Evolutionary conservation across 2,113 vertebrate species (phyloP), one percentile per base, ranked within the genome.

Genomic region (Tupaia tana): DNA sequence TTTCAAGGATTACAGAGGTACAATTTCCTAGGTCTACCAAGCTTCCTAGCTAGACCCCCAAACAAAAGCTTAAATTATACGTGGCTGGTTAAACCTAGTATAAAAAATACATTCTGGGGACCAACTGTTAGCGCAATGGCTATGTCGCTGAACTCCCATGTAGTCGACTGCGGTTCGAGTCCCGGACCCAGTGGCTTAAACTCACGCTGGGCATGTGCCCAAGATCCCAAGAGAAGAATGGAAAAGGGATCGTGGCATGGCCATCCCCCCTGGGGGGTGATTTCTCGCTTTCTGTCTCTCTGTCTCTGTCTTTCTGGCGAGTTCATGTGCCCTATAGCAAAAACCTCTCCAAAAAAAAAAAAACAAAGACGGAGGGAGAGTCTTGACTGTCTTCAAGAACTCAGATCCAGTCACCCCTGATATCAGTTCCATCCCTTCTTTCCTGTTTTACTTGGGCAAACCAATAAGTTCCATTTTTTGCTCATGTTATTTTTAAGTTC

Each of bases 61-160:
- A 29, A 87, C 59, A 96, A 92, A 94, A 90, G 54, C 63, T 94
- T 73, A 71, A 87, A 77, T 90, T 90, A 84, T 31, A 70, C 25
- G 59, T 14, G 31, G 12, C 64, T 71, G 43, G 8, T 61, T 87
- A 92, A 91, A 73, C n/a, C 9, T 22, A 31, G 31, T 54, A 43
- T 56, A 93, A 91, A 96, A 91, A 93, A 75, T 24, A 54, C 74
- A 78, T 80, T 69, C 18, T 87, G 52, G 14, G 74, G 43, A 43
- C 43, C 43, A 43, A 6, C 43, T 6, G 43, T 43, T 43, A 43
- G 43, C 43, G 43, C 43, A 43, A 43, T 43, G 43, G 43, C 43
- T 43, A 43, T 43, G 43, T 43, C 6, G 43, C 43, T 43, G 6
- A 43, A 43, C 43, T 43, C 43, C 43, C 43, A 43, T 43, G 43